Percentiles rank a stretch among this genome's conserved stretches.
These are phyloP conservation scores for Nannoperca obscura DNA, from an alignment of 2,797 vertebrate species.

Conservation along the genomic window DNA sequence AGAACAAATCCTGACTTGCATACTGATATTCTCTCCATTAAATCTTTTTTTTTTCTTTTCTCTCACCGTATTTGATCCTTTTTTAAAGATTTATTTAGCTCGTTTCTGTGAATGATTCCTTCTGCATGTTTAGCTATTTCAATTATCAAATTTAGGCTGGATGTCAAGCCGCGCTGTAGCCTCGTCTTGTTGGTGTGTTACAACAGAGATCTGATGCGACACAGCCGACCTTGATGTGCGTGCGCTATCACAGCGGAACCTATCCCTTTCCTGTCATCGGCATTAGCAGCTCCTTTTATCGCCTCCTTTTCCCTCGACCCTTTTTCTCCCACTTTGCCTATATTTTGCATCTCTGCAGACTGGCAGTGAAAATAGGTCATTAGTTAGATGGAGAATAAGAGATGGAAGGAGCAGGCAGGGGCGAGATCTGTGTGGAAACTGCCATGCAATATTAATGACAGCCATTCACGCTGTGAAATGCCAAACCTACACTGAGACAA, in stretches of 20 bases:
- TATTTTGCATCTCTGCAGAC: constrained; percentile 70
- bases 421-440: constrained; percentile 74
- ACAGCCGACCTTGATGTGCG: constrained; percentile 59
- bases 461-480: constrained; percentile 64
- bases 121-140: constrained; percentile 36
- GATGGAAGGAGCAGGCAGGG: constrained; percentile 66
- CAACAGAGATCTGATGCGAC: constrained; percentile 55
- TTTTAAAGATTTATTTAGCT: constrained; percentile 34
- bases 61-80: neutral
- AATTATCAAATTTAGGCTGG: constrained; percentile 41
- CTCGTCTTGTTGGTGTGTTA: constrained; percentile 11
- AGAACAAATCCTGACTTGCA: constrained; percentile 65
- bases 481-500: constrained; percentile 57
- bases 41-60: constrained; percentile 18
- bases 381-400: constrained; percentile 77
- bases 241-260: constrained; percentile 48
- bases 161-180: constrained; percentile 16
- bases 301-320: constrained; percentile 16
- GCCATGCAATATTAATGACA: constrained; percentile 81
- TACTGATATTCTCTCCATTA: constrained; percentile 61
- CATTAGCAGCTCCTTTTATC: constrained; percentile 75
- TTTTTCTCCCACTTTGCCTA: constrained; percentile 49
- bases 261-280: constrained; percentile 67
- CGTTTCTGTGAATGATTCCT: constrained; percentile 34
- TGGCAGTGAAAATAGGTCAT: constrained; percentile 84